These are phyloP conservation scores for Vandiemenella viatica DNA, from an alignment of 2,888 invertebrate species.

Conservation along the genomic window DNA sequence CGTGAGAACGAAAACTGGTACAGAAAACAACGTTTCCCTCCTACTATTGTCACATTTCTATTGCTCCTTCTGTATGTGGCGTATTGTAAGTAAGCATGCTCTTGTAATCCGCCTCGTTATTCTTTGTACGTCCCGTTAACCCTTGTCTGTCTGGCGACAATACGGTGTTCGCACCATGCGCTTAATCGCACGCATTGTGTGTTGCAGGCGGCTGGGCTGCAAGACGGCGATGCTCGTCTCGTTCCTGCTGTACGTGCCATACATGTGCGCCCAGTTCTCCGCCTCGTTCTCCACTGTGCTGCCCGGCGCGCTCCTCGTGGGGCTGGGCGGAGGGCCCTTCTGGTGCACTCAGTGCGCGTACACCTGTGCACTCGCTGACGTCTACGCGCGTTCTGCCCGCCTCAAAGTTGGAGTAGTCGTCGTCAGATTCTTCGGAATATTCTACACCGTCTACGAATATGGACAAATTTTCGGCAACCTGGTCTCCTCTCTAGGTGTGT, in stretches of 20 bases:
- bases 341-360: slow-evolving; percentile 96
- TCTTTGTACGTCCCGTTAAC: no score
- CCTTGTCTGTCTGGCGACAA: no score
- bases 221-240: slow-evolving; percentile 79
- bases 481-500: slow-evolving; percentile 65
- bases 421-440: slow-evolving; percentile 83
- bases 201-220: slow-evolving; percentile 66
- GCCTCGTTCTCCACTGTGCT: slow-evolving; percentile 72
- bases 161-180: no score
- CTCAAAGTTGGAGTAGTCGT: slow-evolving; percentile 60
- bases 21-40: no score
- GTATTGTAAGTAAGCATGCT: no score
- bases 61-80: no score
- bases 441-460: slow-evolving; percentile 92
- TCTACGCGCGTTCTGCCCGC: slow-evolving; percentile 59
- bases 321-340: slow-evolving; percentile 82
- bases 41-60: no score
- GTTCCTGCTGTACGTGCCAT: slow-evolving; percentile 80
- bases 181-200: no score
- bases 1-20: no score
- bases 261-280: slow-evolving; percentile 80
- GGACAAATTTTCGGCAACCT: slow-evolving; percentile 90
- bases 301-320: slow-evolving; percentile 68
- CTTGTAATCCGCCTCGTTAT: no score
- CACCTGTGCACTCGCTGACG: slow-evolving; percentile 66